Conservation (phyloP, 2,888 invertebrate species). For the Psylliodes chrysocephalus region DNA sequence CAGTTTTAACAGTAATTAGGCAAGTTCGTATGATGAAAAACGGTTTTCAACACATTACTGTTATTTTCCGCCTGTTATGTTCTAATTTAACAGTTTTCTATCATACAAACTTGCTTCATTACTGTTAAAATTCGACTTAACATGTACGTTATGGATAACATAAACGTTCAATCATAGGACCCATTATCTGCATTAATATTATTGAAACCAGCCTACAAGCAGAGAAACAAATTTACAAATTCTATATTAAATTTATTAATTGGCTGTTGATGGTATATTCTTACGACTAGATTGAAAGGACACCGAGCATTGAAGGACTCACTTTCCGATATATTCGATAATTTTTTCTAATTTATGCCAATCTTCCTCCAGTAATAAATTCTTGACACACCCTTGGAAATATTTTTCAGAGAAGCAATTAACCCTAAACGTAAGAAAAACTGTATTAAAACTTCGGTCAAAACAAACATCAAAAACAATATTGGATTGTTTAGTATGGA, state of each 20-base stretch:
- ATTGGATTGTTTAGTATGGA: too few relatives aligned
- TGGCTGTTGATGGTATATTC: slow-evolving; percentile 54
- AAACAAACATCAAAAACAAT: too few relatives aligned
- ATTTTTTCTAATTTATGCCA: slow-evolving; percentile 80
- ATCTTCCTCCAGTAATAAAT: slow-evolving; percentile 81
- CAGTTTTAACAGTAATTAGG: too few relatives aligned
- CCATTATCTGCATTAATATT: slow-evolving; percentile 41
- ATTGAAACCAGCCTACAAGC: slow-evolving; percentile 45
- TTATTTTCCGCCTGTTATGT: too few relatives aligned
- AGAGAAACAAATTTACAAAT: slow-evolving; percentile 49
- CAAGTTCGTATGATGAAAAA: too few relatives aligned
- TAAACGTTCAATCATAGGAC: slow-evolving; percentile 38
- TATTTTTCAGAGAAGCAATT: slow-evolving; percentile 83
- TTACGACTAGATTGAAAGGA: slow-evolving; percentile 60
- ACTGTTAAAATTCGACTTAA: too few relatives aligned
- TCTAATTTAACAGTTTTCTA: too few relatives aligned
- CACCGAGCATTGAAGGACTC: slow-evolving; percentile 48
- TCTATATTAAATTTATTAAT: slow-evolving; percentile 56
- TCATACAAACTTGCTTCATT: too few relatives aligned
- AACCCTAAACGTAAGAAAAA: slow-evolving; percentile 69
- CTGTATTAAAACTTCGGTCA: too few relatives aligned
- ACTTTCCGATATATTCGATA: slow-evolving; percentile 80
- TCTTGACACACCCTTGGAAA: slow-evolving; percentile 85
- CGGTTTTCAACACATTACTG: too few relatives aligned
- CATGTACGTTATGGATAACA: slow-evolving; percentile 32